Percentiles rank a stretch among this genome's conserved stretches.
Conservation (phyloP, 2,888 invertebrate genomes). For the Hirudinaria manillensis region DNA sequence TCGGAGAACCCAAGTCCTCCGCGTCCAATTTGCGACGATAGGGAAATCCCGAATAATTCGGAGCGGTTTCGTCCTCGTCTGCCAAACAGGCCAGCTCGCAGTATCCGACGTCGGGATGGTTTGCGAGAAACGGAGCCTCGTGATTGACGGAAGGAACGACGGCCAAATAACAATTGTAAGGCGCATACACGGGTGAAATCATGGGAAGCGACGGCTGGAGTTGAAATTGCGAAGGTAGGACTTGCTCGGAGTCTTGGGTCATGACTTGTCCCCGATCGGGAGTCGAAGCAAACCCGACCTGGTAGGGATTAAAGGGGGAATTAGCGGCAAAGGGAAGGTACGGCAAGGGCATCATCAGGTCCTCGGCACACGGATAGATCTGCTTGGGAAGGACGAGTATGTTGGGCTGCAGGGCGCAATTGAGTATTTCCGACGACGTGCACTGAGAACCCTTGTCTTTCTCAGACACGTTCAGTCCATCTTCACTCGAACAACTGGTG, state of each 20-base stretch:
- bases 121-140: not conserved
- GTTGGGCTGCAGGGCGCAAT: not conserved
- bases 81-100: not conserved
- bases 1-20: not conserved
- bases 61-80: not conserved
- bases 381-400: conserved; percentile 6
- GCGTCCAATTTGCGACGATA: not conserved
- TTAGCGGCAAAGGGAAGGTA: not conserved
- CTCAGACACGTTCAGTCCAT: not conserved
- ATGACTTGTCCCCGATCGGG: conserved; percentile 2
- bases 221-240: not conserved
- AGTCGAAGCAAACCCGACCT: not conserved
- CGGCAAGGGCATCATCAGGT: not conserved
- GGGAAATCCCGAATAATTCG: conserved; percentile 1
- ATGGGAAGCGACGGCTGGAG: not conserved
- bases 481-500: not conserved
- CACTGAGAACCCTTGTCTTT: conserved; percentile 11
- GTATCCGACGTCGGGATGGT: not conserved
- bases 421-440: not conserved
- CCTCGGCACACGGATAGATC: not conserved
- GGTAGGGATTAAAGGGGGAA: not conserved
- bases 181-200: not conserved
- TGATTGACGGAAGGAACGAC: not conserved
- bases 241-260: not conserved
- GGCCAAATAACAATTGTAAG: conserved; percentile 1